Percentiles rank a stretch among this genome's conserved stretches.
These are phyloP conservation scores for Oryzias melastigma DNA, from an alignment of 2,113 vertebrate species.

Conservation along the genomic window DNA sequence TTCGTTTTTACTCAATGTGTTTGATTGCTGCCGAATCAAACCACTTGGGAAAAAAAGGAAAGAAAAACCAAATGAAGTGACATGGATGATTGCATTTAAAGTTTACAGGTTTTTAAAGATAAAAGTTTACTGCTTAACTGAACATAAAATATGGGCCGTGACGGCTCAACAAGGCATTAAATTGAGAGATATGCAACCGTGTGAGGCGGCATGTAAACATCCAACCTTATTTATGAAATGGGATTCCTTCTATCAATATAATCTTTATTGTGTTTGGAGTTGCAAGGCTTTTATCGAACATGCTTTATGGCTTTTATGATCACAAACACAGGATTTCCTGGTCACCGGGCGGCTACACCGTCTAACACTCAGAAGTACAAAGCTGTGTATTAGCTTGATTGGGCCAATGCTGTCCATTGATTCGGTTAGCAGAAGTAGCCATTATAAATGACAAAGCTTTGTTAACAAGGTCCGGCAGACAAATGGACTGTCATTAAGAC, in stretches of 20 bases:
- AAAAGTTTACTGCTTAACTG: too few species aligned
- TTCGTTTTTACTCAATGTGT: too few species aligned
- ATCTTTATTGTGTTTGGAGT: too few species aligned
- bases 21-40: not conserved
- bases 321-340: conserved; percentile 47
- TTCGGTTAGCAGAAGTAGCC: conserved; percentile 59
- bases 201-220: too few species aligned
- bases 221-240: too few species aligned
- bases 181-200: too few species aligned
- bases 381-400: conserved; percentile 61
- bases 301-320: conserved; percentile 23
- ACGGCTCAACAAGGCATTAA: too few species aligned
- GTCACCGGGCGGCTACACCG: conserved; percentile 60
- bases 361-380: conserved; percentile 3
- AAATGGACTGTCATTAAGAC: conserved; percentile 63
- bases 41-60: not conserved
- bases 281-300: too few species aligned
- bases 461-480: conserved; percentile 61
- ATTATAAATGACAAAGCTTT: conserved; percentile 56
- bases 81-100: too few species aligned
- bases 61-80: not conserved
- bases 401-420: conserved; percentile 65
- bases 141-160: too few species aligned
- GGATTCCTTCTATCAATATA: too few species aligned
- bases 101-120: too few species aligned